A percentile compares a stretch with the other conserved stretches of the same genome.
Evolutionary conservation across 1,140 invertebrate species (phyloP).

Genomic region (Trinorchestia longiramus): DNA sequence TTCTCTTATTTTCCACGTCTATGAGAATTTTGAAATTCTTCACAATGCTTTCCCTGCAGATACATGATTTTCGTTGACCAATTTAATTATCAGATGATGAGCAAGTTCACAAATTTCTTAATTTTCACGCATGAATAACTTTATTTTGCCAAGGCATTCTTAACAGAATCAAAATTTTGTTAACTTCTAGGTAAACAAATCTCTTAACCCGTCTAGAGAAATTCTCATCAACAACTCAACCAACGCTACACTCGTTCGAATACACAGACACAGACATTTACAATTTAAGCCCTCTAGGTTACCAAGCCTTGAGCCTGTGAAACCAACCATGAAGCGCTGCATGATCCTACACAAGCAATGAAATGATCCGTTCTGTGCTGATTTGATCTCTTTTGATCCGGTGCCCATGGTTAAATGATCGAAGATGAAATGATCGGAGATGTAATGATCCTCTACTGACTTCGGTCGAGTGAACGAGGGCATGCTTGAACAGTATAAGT

Average conservation of each 20-base stretch:
- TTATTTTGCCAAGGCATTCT: too few relatives aligned
- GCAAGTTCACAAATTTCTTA: too few relatives aligned
- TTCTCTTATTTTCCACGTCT: too few relatives aligned
- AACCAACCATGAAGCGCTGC: neutral
- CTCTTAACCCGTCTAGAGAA: neutral
- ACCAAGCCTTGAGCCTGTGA: neutral
- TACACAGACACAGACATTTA: neutral
- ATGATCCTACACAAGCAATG: neutral
- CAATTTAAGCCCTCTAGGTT: neutral
- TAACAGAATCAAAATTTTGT: too few relatives aligned
- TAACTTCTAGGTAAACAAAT: too few relatives aligned
- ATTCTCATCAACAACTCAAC: neutral
- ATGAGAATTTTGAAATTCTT: too few relatives aligned
- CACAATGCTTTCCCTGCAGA: too few relatives aligned
- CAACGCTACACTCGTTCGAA: neutral
- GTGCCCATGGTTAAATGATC: neutral
- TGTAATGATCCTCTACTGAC: neutral
- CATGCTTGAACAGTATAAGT: too few relatives aligned
- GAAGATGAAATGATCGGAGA: neutral
- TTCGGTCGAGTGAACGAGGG: neutral
- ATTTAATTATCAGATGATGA: too few relatives aligned
- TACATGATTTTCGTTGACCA: too few relatives aligned
- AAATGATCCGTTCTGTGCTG: neutral
- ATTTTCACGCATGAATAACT: too few relatives aligned
- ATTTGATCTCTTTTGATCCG: neutral